phyloP scores from a whole-genome alignment of 2,113 vertebrate species.

The Micromys minutus region DNA sequence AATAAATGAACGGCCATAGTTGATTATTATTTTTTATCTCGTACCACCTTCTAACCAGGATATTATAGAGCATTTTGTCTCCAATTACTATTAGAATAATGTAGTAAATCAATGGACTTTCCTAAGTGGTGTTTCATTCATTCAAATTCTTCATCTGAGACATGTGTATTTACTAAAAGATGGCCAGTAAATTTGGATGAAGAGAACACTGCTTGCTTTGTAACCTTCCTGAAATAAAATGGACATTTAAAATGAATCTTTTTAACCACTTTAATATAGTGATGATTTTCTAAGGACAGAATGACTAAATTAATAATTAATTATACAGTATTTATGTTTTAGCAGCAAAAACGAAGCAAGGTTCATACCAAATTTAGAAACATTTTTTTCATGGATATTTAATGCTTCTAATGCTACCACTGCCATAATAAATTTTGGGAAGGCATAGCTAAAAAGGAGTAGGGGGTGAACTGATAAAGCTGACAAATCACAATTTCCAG shows the following conservation, averaged over 20 bases:
- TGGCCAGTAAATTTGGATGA: background rate
- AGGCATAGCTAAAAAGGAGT: background rate
- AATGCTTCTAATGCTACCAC: background rate
- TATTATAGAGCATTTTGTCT: background rate
- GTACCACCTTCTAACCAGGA: background rate
- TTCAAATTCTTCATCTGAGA: constrained; percentile 25
- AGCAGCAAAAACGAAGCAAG: background rate
- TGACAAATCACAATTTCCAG: background rate
- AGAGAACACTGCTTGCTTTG: constrained; percentile 12
- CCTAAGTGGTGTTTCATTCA: background rate
- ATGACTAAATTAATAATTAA: constrained; percentile 13
- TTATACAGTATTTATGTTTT: background rate
- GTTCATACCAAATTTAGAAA: constrained; percentile 18
- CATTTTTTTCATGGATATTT: background rate
- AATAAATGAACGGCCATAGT: background rate
- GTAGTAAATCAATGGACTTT: constrained; percentile 2
- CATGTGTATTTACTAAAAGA: constrained; percentile 5
- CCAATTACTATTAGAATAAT: background rate
- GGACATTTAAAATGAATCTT: constrained; percentile 14
- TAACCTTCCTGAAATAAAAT: constrained; percentile 34
- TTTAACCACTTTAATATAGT: background rate
- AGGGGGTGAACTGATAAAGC: background rate
- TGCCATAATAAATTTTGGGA: background rate
- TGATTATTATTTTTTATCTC: constrained; percentile 14
- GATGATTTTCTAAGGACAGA: background rate